These are phyloP conservation scores for Rhynchonycteris naso DNA, from an alignment of 2,797 vertebrate genomes.

Conservation along the genomic window DNA sequence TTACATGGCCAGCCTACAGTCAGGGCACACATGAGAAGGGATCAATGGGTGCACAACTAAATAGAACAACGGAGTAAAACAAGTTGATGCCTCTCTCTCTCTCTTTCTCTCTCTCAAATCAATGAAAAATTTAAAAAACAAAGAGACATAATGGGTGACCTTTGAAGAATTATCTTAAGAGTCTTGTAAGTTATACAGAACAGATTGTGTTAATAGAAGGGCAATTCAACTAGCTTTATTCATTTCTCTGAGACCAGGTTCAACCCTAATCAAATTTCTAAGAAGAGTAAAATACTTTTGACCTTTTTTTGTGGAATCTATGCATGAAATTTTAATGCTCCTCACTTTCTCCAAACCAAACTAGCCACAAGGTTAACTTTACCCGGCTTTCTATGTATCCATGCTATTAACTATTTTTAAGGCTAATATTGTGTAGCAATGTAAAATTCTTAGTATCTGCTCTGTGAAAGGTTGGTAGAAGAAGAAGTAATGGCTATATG, in stretches of 20 bases:
- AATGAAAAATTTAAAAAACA: too few relatives aligned
- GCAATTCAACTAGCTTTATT: neutral
- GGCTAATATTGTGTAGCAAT: neutral
- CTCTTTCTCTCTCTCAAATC: too few relatives aligned
- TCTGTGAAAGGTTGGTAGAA: neutral
- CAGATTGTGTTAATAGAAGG: neutral
- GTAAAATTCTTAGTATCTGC: neutral
- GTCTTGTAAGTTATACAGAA: neutral
- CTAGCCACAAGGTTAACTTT: neutral
- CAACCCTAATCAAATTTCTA: neutral
- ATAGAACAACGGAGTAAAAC: too few relatives aligned
- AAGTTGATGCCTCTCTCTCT: too few relatives aligned
- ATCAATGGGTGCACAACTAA: too few relatives aligned
- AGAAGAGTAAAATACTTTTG: neutral
- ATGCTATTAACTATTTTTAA: neutral
- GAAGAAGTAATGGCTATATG: neutral
- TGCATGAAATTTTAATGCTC: neutral
- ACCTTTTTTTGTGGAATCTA: neutral
- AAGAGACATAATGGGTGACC: too few relatives aligned
- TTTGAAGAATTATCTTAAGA: neutral
- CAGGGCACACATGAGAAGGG: too few relatives aligned
- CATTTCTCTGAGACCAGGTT: slow-evolving; percentile 24
- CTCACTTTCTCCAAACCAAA: neutral
- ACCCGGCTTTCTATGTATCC: neutral
- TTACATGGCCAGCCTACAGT: too few relatives aligned